Percentiles rank a stretch among this genome's conserved stretches.
Evolutionary conservation across 2,888 invertebrate species (phyloP).

Genomic region (Sarcophaga caerulescens): DNA sequence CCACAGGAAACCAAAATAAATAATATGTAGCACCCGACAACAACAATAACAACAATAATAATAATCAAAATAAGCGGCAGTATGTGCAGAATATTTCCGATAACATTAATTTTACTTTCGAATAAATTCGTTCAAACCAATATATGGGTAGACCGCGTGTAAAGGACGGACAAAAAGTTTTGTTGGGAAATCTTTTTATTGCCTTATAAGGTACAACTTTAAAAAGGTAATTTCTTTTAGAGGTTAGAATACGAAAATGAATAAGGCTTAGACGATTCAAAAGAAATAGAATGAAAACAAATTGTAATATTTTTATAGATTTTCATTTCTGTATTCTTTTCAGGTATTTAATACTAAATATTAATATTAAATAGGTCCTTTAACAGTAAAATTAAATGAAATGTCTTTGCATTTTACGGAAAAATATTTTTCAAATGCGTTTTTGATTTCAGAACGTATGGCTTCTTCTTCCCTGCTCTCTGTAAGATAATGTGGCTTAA

Average conservation of each 20-base stretch:
- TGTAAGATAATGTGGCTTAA: too few species aligned
- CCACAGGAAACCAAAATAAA: background rate
- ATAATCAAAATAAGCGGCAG: conserved; percentile 4
- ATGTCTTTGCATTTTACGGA: too few species aligned
- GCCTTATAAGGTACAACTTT: background rate
- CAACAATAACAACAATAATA: background rate
- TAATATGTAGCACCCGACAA: background rate
- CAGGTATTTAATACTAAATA: too few species aligned
- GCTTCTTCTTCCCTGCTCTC: too few species aligned
- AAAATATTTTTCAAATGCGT: too few species aligned
- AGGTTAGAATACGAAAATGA: background rate
- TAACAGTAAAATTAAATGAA: too few species aligned
- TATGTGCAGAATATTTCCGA: conserved; percentile 42
- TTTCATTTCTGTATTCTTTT: too few species aligned
- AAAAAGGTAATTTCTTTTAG: conserved; percentile 10
- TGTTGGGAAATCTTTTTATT: background rate
- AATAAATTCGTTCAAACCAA: background rate
- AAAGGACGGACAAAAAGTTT: background rate
- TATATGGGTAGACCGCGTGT: too few species aligned
- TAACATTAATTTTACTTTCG: conserved; percentile 37
- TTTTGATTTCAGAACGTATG: too few species aligned
- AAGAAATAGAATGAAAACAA: too few species aligned
- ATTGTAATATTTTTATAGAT: too few species aligned
- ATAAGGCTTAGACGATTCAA: background rate
- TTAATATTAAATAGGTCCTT: too few species aligned